Evolutionary conservation across 2,888 invertebrate species (phyloP), one percentile per base, ranked within the genome.

Genomic region (Morpho helenor): DNA sequence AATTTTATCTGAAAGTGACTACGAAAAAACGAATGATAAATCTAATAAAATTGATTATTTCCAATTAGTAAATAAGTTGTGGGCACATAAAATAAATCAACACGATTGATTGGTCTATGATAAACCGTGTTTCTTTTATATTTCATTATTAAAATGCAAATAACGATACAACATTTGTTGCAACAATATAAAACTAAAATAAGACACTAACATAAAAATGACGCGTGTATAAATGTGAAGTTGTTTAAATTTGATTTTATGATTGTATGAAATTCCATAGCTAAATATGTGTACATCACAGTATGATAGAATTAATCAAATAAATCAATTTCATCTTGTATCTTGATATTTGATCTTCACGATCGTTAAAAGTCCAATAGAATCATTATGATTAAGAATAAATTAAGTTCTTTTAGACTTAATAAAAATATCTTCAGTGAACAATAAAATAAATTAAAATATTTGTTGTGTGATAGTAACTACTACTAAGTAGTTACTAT

Each of bases 21-120:
- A 5, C 3, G 5, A 31, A 5, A 52, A 46, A 10, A 47, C 31
- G 16, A 53, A 58, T 45, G 48, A 46, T 31, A 31, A 41, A 52
- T 56, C 31, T 52, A 31, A 31, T 49, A 8, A 52, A 56, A 56
- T 56, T 57, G 43, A 57, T 57, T 49, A 47, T 47, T n/a, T 43
- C 53, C 42, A 60, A 57, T 54, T 51, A 53, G 52, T 45, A 40
- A 60, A 49, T 55, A 59, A 48, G 7, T 52, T 44, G 43, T 49
- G 49, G 49, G 45, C 44, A 51, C 22, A 59, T 56, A 55, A 59
- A 47, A 43, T 53, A 48, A 55, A 53, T 50, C 44, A 53, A 16
- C 5, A 7, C 8, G 39, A 52, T 57, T 60, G 44, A 51, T 57
- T 52, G 48, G 54, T 55, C 50, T 42, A 49, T 51, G 45, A 56